These are phyloP conservation scores for Phrynocephalus forsythii DNA, from an alignment of 2,797 vertebrate species.

Conservation along the genomic window DNA sequence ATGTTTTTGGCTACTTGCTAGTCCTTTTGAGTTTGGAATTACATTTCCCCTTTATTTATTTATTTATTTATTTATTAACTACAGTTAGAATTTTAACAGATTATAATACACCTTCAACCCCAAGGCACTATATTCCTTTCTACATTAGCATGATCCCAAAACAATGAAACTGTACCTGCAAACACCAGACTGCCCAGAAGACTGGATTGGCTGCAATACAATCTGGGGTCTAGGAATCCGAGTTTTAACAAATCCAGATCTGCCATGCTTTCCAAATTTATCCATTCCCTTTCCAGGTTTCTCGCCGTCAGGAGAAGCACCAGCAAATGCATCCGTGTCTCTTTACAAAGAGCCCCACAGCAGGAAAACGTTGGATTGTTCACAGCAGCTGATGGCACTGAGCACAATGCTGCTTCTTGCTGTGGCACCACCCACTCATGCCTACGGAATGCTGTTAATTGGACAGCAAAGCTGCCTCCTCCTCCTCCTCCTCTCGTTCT, in stretches of 20 bases:
- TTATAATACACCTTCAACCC: not conserved
- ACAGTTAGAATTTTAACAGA: not conserved
- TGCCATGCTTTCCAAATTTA: not conserved
- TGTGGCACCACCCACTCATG: not conserved
- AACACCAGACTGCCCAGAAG: not conserved
- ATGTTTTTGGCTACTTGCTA: rapidly evolving
- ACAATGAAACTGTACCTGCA: conserved; percentile 55
- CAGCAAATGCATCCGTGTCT: not conserved
- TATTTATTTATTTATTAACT: too few relatives aligned
- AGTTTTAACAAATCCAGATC: not conserved
- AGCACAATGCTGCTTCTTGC: not conserved
- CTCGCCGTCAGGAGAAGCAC: rapidly evolving
- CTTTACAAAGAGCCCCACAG: not conserved
- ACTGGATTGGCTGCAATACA: not conserved
- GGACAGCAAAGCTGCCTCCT: conserved; percentile 17
- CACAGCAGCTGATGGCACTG: rapidly evolving
- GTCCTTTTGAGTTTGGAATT: not conserved
- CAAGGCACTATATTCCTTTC: rapidly evolving
- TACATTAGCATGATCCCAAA: rapidly evolving
- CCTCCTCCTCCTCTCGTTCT: not conserved
- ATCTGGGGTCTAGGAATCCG: not conserved
- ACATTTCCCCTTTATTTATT: not conserved
- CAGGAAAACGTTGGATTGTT: not conserved
- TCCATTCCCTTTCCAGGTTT: conserved; percentile 50
- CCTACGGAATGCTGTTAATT: not conserved